Percentiles rank a stretch among this genome's conserved stretches.
These are phyloP conservation scores for Saccostrea cuccullata DNA, from an alignment of 1,140 invertebrate genomes.

Conservation along the genomic window DNA sequence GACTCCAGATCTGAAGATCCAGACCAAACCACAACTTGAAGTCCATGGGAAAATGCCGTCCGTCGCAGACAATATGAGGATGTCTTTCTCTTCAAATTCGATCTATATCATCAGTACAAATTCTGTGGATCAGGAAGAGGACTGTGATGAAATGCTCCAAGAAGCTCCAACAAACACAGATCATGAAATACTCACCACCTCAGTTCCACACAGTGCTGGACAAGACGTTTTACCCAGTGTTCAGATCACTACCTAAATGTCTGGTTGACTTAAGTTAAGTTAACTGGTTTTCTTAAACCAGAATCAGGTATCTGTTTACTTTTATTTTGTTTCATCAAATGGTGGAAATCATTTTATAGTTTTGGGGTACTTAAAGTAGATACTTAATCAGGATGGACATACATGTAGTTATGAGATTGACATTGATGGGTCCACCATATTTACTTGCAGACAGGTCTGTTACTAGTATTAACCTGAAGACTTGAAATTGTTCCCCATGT, in stretches of 20 bases:
- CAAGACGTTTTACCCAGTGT: constrained; percentile 13
- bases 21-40: not conserved
- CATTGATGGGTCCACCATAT: too few relatives aligned
- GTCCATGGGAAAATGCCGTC: not conserved
- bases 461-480: too few relatives aligned
- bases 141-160: not conserved
- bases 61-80: not conserved
- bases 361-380: not conserved
- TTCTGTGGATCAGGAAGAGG: not conserved
- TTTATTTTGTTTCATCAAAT: not conserved
- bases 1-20: not conserved
- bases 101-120: constrained; percentile 14
- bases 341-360: not conserved
- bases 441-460: too few relatives aligned
- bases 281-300: too few relatives aligned
- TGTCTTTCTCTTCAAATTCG: constrained; percentile 17
- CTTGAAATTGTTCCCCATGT: too few relatives aligned
- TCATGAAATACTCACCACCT: not conserved
- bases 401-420: too few relatives aligned
- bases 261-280: not conserved
- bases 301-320: not conserved
- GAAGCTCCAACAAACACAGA: not conserved
- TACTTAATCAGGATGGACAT: not conserved
- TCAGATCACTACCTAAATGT: not conserved
- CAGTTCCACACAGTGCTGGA: not conserved